These are phyloP conservation scores for Phrynosoma platyrhinos DNA, from an alignment of 2,113 vertebrate genomes.

Conservation along the genomic window DNA sequence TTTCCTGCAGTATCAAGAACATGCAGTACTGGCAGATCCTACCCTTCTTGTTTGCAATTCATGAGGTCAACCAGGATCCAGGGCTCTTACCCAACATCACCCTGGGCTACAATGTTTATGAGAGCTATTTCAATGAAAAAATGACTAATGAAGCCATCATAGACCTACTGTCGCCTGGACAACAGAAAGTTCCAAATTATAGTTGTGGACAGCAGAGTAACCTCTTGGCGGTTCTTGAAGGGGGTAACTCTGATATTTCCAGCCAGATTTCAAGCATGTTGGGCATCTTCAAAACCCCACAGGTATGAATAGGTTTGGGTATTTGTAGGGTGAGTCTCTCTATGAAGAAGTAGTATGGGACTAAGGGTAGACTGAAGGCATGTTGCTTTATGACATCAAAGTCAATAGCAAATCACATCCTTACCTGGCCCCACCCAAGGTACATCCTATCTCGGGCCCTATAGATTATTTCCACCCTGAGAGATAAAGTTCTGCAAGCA, in stretches of 20 bases:
- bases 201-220: not conserved
- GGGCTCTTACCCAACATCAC: not conserved
- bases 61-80: not conserved
- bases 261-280: not conserved
- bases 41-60: not conserved
- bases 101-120: not conserved
- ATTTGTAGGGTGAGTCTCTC: no score
- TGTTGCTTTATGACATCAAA: no score
- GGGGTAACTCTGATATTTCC: not conserved
- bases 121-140: not conserved
- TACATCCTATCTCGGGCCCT: no score
- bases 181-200: not conserved
- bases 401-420: no score
- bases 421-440: no score
- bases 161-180: not conserved
- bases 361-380: not conserved
- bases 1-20: not conserved
- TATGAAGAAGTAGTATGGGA: no score
- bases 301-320: not conserved
- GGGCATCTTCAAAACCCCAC: constrained; percentile 1
- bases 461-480: no score
- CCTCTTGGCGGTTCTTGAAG: not conserved
- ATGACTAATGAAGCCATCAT: not conserved
- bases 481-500: no score
- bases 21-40: not conserved